Conservation (phyloP, 1,140 invertebrate genomes). For the Drosophila saltans region DNA sequence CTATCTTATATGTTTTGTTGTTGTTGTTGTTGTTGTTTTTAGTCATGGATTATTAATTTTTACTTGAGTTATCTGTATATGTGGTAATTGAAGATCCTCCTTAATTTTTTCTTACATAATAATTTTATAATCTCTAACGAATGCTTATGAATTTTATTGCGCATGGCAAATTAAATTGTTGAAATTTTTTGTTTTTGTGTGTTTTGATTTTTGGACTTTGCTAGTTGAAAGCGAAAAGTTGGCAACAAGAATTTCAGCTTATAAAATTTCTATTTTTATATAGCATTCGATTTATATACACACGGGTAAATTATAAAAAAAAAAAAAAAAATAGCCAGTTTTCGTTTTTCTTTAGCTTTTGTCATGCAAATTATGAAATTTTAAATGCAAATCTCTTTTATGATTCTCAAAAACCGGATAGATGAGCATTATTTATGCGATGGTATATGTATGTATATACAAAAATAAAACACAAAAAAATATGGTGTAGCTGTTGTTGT, state of each 20-base stretch:
- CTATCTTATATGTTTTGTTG: neutral
- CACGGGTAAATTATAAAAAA: neutral
- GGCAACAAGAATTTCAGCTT: slow-evolving; percentile 33
- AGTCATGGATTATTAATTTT: slow-evolving; percentile 14
- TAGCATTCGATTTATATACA: slow-evolving; percentile 12
- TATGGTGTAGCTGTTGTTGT: neutral
- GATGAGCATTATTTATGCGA: slow-evolving; percentile 15
- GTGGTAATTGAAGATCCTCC: slow-evolving; percentile 2
- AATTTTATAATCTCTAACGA: slow-evolving; percentile 7
- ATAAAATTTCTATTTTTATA: slow-evolving; percentile 24
- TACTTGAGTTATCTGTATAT: neutral
- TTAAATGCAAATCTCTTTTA: slow-evolving; percentile 42
- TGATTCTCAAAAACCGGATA: slow-evolving; percentile 42
- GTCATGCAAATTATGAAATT: slow-evolving; percentile 55
- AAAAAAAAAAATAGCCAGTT: neutral
- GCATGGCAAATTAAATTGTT: slow-evolving; percentile 11
- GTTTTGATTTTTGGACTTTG: neutral
- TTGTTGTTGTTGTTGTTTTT: slow-evolving; percentile 9
- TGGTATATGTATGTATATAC: neutral
- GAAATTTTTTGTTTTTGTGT: too few species aligned
- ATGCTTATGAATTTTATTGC: slow-evolving; percentile 29
- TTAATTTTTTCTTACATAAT: slow-evolving; percentile 7
- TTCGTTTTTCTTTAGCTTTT: slow-evolving; percentile 30
- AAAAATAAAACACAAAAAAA: neutral
- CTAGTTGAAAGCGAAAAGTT: slow-evolving; percentile 45